Base-by-base conservation (phyloP, 2,797 vertebrate species). In the Octomys mimax region DNA sequence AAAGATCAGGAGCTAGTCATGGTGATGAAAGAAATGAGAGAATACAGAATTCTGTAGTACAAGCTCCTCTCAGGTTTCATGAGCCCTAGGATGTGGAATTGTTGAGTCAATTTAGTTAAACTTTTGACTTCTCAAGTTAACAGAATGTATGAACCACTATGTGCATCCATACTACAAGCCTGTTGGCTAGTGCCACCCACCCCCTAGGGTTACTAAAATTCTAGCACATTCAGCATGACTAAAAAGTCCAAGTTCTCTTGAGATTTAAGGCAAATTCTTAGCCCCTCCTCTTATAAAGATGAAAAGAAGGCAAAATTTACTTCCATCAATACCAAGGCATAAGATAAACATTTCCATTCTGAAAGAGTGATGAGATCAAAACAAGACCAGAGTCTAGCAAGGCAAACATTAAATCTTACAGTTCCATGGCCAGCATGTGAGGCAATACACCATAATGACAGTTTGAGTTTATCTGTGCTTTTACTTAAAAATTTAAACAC, bases 11-110 rank as follows among this genome's bases (percentile, higher is more conserved):
- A 75, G 22, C 6, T 2, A 4, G 49, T 49, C 28, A 75, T 3
- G n/a, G 68, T 70, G 61, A 42, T 46, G 62, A 83, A 71, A 59
- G 1, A 52, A 24, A n/a, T 68, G 81, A 52, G 18, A 22, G 8
- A 84, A 39, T 19, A 77, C 2, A 92, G 82, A 92, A 57, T 64
- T 86, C 57, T 46, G 59, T 0, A 79, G 57, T 42, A 10, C 6
- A 86, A 92, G 49, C 52, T 66, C 91, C 92, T 57, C 62, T 88
- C 16, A 36, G 57, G 91, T 59, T 62, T 87, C 31, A 94, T 31
- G 88, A 90, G 79, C 12, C 52, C 68, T 9, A 54, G 14, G 11
- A 6, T 39, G 39, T 39, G 28, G 13, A 73, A 2, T 12, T 19
- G 28, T n/a, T 54, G 57, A 84, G 54, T 87, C 87, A 33, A 92